Evolutionary conservation across 2,888 invertebrate species (phyloP).

Genomic region (Drosophila macrospina): DNA sequence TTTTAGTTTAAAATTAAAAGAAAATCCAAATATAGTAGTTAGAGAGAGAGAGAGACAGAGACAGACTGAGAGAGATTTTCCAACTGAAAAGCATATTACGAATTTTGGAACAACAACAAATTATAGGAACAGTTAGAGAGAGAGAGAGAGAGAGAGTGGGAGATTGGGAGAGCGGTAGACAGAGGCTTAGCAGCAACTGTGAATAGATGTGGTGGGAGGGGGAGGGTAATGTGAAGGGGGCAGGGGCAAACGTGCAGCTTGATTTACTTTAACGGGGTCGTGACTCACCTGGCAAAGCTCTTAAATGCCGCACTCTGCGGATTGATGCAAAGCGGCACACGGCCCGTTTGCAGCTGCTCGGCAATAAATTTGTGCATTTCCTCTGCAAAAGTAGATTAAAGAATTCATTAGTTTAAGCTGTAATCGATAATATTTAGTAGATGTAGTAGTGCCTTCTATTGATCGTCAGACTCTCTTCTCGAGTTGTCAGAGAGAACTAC

Average conservation of each 20-base stretch:
- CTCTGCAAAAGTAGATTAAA: conserved; percentile 88
- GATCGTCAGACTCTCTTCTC: too few relatives aligned
- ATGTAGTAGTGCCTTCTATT: too few relatives aligned
- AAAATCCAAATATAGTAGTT: conserved; percentile 5
- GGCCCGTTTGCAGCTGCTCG: conserved; percentile 97
- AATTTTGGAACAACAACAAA: conserved; percentile 52
- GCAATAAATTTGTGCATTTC: conserved; percentile 99
- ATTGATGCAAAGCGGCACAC: conserved; percentile 99
- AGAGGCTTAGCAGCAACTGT: conserved; percentile 13
- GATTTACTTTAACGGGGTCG: background rate
- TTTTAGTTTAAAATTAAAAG: conserved; percentile 16
- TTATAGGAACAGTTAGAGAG: conserved; percentile 12
- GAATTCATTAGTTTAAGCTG: background rate
- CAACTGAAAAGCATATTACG: conserved; percentile 55
- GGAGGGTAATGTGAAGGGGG: too few relatives aligned
- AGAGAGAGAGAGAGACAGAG: conserved; percentile 2
- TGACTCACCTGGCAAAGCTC: conserved; percentile 99
- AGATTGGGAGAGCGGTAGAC: conserved; percentile 7
- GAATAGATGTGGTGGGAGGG: background rate
- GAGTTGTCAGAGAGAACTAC: too few relatives aligned
- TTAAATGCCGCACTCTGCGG: conserved; percentile 99
- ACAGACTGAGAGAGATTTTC: background rate
- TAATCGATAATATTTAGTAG: too few relatives aligned
- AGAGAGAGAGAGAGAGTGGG: conserved; percentile 11
- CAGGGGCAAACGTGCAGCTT: conserved; percentile 17